Percentiles rank a stretch among this genome's conserved stretches.
Evolutionary conservation across 2,797 vertebrate species (phyloP).

Genomic region (Myotis pilosus): DNA sequence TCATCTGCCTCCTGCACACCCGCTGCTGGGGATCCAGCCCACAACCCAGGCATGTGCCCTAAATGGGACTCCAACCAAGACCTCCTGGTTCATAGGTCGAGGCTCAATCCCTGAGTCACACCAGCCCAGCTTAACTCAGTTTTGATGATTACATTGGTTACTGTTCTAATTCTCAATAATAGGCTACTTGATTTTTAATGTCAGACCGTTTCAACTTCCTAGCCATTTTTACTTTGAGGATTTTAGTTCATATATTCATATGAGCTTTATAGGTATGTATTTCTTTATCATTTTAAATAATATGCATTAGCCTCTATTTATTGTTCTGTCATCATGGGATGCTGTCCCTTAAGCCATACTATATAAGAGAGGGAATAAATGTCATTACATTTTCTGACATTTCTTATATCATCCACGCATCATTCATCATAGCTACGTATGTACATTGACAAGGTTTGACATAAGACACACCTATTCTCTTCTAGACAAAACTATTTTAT

Average conservation of each 20-base stretch:
- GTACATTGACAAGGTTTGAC: neutral
- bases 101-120: no score
- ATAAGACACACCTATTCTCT: neutral
- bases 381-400: neutral
- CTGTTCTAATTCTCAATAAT: neutral
- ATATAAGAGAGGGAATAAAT: neutral
- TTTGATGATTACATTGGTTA: neutral
- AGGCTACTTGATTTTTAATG: neutral
- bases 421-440: neutral
- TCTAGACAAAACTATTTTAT: neutral
- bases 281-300: neutral
- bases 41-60: no score
- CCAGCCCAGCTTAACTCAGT: neutral
- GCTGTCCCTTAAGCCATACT: neutral
- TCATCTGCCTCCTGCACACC: no score
- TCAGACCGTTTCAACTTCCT: neutral
- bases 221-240: neutral
- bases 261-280: neutral
- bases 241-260: neutral
- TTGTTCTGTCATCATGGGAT: neutral
- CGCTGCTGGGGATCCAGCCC: no score
- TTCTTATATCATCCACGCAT: neutral
- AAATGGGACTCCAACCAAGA: no score
- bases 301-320: neutral
- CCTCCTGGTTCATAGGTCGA: no score